A percentile compares a stretch with the other conserved stretches of the same genome.
These are phyloP conservation scores for Macrotus californicus DNA, from an alignment of 2,113 vertebrate species.

Conservation along the genomic window DNA sequence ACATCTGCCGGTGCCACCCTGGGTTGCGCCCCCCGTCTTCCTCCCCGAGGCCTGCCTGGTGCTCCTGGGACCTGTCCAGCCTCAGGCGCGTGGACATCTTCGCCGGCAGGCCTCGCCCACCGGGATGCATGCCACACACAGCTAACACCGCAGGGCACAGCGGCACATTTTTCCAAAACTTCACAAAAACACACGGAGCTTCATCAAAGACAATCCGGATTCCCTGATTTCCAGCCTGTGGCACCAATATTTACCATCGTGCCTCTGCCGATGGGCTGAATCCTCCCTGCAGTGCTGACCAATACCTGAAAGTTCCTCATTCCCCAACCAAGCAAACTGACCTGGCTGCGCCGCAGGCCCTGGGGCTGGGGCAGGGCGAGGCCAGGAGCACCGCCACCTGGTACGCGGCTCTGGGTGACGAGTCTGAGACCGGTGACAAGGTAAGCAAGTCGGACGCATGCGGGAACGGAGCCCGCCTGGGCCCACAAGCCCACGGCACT, in stretches of 20 bases:
- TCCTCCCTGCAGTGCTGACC: not conserved
- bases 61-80: no score
- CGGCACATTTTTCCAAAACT: not conserved
- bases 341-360: not conserved
- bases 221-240: not conserved
- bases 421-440: not conserved
- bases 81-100: fast-evolving
- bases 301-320: not conserved
- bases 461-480: not conserved
- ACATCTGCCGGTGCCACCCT: no score
- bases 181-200: not conserved
- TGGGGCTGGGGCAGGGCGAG: not conserved
- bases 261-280: not conserved
- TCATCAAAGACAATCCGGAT: not conserved
- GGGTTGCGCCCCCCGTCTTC: no score
- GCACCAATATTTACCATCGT: not conserved
- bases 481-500: no score
- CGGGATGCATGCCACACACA: not conserved
- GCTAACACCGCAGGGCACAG: not conserved
- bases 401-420: not conserved
- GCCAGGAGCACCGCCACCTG: not conserved
- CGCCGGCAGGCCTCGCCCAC: no score
- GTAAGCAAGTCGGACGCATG: no score
- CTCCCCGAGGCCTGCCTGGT: no score
- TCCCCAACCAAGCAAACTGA: not conserved